phyloP scores from a whole-genome alignment of 1,140 invertebrate genomes.

The Zaprionus ghesquierei region DNA sequence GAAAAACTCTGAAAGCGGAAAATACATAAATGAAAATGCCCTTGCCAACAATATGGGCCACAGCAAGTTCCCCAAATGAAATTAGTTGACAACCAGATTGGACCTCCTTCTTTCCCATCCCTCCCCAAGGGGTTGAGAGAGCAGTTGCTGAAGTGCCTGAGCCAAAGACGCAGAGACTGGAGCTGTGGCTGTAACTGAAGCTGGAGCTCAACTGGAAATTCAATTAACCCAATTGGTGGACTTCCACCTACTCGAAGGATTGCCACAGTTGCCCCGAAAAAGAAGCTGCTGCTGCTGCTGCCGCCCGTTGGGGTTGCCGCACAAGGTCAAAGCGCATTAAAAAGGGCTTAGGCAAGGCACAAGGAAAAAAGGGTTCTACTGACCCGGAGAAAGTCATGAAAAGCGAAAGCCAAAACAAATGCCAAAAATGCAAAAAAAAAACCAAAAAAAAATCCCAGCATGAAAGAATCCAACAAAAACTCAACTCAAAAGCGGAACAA shows the following conservation, averaged over 20 bases:
- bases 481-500: slow-evolving; percentile 24
- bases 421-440: slow-evolving; percentile 59
- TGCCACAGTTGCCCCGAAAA: slow-evolving; percentile 21
- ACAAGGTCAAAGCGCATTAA: slow-evolving; percentile 59
- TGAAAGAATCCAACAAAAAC: slow-evolving; percentile 23
- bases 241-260: slow-evolving; percentile 23
- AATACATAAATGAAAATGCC: slow-evolving; percentile 3
- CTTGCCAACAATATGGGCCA: slow-evolving; percentile 25
- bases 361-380: slow-evolving; percentile 50
- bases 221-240: slow-evolving; percentile 67
- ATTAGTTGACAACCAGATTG: slow-evolving; percentile 73
- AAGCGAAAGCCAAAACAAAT: slow-evolving; percentile 41
- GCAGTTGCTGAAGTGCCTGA: slow-evolving; percentile 8
- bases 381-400: slow-evolving; percentile 53
- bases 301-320: not conserved
- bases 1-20: not conserved
- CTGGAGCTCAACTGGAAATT: slow-evolving; percentile 58
- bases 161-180: not conserved
- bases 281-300: slow-evolving; percentile 12
- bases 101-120: slow-evolving; percentile 3
- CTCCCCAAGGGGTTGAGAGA: not conserved
- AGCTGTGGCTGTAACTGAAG: not conserved
- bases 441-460: slow-evolving; percentile 61
- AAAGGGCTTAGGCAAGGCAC: slow-evolving; percentile 39
- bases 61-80: slow-evolving; percentile 50